phyloP scores from a whole-genome alignment of 2,797 vertebrate genomes.

The Notolepis coatsorum region DNA sequence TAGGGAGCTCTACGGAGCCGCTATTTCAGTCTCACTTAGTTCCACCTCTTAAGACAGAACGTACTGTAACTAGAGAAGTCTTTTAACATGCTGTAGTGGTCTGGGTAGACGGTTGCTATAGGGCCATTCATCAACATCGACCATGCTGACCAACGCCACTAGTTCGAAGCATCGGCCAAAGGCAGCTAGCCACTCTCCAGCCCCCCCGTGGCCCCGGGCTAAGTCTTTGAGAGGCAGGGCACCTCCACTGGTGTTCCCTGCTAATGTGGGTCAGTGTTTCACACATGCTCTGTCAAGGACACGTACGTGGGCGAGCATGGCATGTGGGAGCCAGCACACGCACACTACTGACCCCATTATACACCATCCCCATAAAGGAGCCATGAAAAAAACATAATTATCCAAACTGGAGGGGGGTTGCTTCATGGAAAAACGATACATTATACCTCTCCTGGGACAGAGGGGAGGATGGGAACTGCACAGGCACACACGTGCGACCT shows the following conservation, averaged over 20 bases:
- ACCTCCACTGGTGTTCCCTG: not conserved
- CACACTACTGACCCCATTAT: not conserved
- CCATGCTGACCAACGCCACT: not conserved
- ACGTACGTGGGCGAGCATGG: not conserved
- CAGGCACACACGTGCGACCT: not conserved
- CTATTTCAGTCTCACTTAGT: slow-evolving; percentile 14
- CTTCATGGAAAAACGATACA: not conserved
- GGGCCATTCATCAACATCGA: slow-evolving; percentile 7
- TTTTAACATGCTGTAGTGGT: slow-evolving; percentile 38
- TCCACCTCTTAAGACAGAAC: no score
- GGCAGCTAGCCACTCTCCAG: not conserved
- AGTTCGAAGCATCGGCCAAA: not conserved
- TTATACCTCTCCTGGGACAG: not conserved
- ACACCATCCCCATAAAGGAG: not conserved
- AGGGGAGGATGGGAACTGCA: not conserved
- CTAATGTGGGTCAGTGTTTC: slow-evolving; percentile 52
- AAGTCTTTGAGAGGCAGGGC: not conserved
- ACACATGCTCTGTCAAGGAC: slow-evolving; percentile 26
- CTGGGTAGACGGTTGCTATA: not conserved
- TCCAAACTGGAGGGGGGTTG: not conserved
- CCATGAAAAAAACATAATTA: slow-evolving; percentile 8
- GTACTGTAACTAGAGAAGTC: slow-evolving; percentile 32
- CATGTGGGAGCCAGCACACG: not conserved
- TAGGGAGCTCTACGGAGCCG: not conserved
- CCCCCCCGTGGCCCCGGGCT: slow-evolving; percentile 3